Conservation (phyloP, 2,888 invertebrate species). For the Tolmerus cingulatus region DNA sequence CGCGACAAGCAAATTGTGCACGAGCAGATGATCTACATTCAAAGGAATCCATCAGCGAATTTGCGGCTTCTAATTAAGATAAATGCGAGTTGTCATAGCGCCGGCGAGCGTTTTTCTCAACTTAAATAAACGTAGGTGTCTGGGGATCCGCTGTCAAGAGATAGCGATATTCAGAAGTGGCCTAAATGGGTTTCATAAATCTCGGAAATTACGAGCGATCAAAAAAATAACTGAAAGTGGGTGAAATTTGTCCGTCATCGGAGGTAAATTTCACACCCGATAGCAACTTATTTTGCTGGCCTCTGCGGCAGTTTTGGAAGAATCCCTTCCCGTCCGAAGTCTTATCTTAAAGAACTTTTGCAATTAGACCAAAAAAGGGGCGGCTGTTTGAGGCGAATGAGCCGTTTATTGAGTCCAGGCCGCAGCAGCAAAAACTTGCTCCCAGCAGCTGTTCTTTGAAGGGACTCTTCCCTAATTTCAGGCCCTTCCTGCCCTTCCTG, state of each 20-base stretch:
- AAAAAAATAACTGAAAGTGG: neutral
- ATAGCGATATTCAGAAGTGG: neutral
- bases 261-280: neutral
- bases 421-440: neutral
- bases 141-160: neutral
- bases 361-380: conserved; percentile 6
- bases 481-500: neutral
- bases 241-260: conserved; percentile 20
- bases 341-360: conserved; percentile 33
- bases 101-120: neutral
- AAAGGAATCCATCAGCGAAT: neutral
- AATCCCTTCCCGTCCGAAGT: neutral
- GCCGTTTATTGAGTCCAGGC: neutral
- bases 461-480: neutral
- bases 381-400: neutral
- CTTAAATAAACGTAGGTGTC: neutral
- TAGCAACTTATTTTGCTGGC: neutral
- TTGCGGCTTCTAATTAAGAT: neutral
- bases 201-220: neutral
- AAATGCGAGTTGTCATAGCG: conserved; percentile 5
- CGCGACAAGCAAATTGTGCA: neutral
- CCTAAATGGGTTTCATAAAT: conserved; percentile 14
- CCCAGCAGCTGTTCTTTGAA: neutral
- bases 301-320: neutral
- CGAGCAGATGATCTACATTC: neutral